phyloP scores from a whole-genome alignment of 2,113 vertebrate species.

The Oreochromis niloticus region DNA sequence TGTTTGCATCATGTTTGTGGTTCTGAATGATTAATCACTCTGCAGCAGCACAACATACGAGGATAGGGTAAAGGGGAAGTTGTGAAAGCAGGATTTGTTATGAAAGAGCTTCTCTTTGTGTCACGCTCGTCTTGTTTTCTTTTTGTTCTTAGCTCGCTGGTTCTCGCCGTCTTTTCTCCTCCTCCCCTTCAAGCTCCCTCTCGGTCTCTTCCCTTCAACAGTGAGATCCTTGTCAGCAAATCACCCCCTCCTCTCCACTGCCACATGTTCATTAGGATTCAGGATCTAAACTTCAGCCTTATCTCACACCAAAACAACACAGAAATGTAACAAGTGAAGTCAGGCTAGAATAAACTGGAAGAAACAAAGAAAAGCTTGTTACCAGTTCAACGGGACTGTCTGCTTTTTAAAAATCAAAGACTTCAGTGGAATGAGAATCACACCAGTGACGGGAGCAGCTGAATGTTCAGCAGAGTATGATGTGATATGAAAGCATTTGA shows the following conservation, averaged over 20 bases:
- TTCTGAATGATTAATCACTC: not conserved
- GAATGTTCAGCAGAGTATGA: not conserved
- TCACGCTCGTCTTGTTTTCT: not conserved
- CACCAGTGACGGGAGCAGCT: not conserved
- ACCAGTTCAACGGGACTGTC: not conserved
- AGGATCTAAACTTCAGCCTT: not conserved
- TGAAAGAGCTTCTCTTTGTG: constrained; percentile 32
- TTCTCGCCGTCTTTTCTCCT: not conserved
- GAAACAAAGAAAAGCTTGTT: not conserved
- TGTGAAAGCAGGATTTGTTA: constrained; percentile 32
- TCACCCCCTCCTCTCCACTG: not conserved
- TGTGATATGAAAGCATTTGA: not conserved
- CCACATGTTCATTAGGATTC: constrained; percentile 64
- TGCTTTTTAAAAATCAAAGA: not conserved
- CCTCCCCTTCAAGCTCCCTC: not conserved
- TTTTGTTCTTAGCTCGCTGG: not conserved
- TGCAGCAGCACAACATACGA: not conserved
- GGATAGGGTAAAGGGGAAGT: not conserved
- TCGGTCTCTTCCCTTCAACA: constrained; percentile 26
- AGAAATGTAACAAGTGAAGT: not conserved
- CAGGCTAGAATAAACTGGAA: not conserved
- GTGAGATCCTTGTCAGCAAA: constrained; percentile 58
- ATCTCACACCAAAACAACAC: not conserved
- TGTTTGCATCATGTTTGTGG: not conserved
- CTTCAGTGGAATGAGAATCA: not conserved